phyloP scores from a whole-genome alignment of 2,113 vertebrate species.

The Sander vitreus region DNA sequence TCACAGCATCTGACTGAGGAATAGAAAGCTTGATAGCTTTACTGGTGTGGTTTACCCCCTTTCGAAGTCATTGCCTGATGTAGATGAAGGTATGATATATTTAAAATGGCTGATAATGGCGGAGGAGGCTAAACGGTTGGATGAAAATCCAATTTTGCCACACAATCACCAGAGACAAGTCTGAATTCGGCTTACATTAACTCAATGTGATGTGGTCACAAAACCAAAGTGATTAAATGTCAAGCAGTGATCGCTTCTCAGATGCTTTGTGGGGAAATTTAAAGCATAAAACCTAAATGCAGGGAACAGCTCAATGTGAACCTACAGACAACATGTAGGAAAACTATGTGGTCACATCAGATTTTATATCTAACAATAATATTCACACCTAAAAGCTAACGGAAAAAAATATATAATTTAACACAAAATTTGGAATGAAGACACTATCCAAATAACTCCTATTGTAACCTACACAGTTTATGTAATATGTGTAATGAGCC shows the following conservation, averaged over 20 bases:
- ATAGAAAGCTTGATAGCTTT: constrained; percentile 55
- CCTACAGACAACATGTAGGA: background rate
- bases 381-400: constrained; percentile 24
- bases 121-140: constrained; percentile 65
- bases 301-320: constrained; percentile 1
- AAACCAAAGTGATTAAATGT: constrained; percentile 70
- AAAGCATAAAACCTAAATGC: constrained; percentile 2
- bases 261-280: constrained; percentile 47
- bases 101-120: constrained; percentile 70
- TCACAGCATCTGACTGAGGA: constrained; percentile 51
- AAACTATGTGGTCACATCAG: background rate
- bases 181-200: constrained; percentile 60
- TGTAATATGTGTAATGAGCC: constrained; percentile 44
- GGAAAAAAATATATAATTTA: constrained; percentile 23
- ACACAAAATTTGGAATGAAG: background rate
- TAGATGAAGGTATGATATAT: constrained; percentile 68
- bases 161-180: constrained; percentile 72
- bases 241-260: constrained; percentile 56
- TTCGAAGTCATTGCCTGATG: constrained; percentile 44
- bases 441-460: background rate
- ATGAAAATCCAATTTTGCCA: constrained; percentile 78
- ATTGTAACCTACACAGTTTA: constrained; percentile 1
- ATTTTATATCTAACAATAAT: constrained; percentile 46
- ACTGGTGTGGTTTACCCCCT: constrained; percentile 53
- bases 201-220: constrained; percentile 63